Percentiles rank a stretch among this genome's conserved stretches.
Evolutionary conservation across 2,113 vertebrate genomes (phyloP).

Genomic region (Machaerirhynchus nigripectus): DNA sequence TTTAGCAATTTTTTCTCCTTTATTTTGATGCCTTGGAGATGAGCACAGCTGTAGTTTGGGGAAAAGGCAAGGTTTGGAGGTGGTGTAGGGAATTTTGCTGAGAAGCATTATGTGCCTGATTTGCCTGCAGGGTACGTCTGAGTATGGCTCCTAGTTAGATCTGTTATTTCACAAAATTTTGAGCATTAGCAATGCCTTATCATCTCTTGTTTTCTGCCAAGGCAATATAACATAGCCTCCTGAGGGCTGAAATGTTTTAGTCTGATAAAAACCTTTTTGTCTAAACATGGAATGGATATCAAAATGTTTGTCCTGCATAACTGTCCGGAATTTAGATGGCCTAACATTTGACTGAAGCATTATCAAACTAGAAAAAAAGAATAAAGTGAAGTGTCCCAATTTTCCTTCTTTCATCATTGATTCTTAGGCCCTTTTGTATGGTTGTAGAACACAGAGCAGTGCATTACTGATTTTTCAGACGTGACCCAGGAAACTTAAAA

Average conservation of each 20-base stretch:
- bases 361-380: neutral
- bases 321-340: neutral
- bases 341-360: neutral
- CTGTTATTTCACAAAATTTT: neutral
- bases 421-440: neutral
- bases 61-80: neutral
- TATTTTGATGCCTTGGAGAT: neutral
- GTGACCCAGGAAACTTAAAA: neutral
- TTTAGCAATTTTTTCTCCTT: neutral
- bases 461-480: neutral
- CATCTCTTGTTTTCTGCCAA: neutral
- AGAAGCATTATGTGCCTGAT: neutral
- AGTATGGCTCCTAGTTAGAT: neutral
- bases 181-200: neutral
- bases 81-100: neutral
- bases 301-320: neutral
- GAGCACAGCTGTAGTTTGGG: neutral
- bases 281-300: neutral
- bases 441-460: neutral
- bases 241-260: neutral
- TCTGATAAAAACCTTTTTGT: neutral
- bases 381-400: neutral
- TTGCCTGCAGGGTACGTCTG: neutral
- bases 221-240: neutral
- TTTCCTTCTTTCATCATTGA: neutral